Evolutionary conservation across 37 sponge, comb jelly and placozoan species (phyloP).

Genomic region (Corticium candelabrum): DNA sequence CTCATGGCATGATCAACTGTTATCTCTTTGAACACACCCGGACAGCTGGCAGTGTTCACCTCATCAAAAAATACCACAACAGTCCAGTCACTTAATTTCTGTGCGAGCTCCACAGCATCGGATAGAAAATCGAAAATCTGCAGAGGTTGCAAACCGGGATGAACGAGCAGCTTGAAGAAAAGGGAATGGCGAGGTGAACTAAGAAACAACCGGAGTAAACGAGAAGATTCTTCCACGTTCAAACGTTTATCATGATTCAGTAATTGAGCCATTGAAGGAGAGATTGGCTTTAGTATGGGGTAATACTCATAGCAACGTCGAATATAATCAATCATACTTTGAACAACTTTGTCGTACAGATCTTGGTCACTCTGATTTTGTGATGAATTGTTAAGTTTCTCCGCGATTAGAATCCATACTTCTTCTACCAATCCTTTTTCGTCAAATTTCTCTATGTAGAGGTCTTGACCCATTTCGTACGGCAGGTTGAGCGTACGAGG

Average conservation of each 20-base stretch:
- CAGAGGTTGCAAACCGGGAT: background rate
- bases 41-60: conserved; percentile 3
- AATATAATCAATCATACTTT: background rate
- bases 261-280: background rate
- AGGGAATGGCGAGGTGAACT: background rate
- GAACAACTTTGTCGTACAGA: background rate
- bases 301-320: background rate
- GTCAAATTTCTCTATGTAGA: background rate
- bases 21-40: conserved; percentile 6
- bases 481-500: background rate
- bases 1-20: background rate
- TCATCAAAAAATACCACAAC: conserved; percentile 5
- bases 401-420: background rate
- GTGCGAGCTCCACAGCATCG: background rate
- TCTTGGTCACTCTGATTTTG: too few species aligned
- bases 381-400: background rate
- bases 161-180: background rate
- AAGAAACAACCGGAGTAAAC: background rate
- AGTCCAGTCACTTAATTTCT: background rate
- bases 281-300: background rate
- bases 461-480: background rate
- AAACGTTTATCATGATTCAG: too few species aligned
- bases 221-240: background rate
- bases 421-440: background rate
- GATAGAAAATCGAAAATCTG: background rate